Evolutionary conservation across 2,113 vertebrate genomes (phyloP), one percentile per base, ranked within the genome.

Genomic region (Monarcha castaneiventris): DNA sequence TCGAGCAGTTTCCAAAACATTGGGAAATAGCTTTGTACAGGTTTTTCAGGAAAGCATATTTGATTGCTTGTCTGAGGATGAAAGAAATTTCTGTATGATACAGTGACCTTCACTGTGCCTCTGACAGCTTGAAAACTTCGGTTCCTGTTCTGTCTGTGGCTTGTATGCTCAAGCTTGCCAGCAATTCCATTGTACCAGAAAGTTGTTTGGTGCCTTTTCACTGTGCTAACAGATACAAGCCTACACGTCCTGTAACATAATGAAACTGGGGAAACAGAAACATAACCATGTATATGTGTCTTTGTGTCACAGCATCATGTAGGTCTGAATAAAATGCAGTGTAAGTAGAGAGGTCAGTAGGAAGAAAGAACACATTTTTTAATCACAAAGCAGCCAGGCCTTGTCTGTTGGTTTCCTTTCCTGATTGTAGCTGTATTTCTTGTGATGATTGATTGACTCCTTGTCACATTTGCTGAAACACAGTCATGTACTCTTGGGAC

Each of bases 151-250:
- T 80, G 49, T 37, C 15, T 13, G 10, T 61, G 55, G 64, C 46
- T 81, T 83, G 21, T 76, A 27, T 79, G 74, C 55, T 85, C 87
- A 62, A 84, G 46, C 66, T 89, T 75, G 44, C 54, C 46, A 23
- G 79, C 51, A 59, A 6, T 79, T 83, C 71, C 4, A 0, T 69
- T 72, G 46, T 19, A 77, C 13, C 66, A 85, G 44, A 27, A 89
- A 84, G 52, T 26, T 85, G 25, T 54, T 77, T 71, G 49, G 77
- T 93, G 85, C 93, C 94, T 94, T 87, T 90, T 82, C 55, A 35
- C 69, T 83, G 44, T 54, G 61, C 74, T 92, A 76, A 62, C 8
- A 56, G 59, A 49, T 46, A 49, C 1, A 51, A 95, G 49, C 90
- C 86, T 96, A 62, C 54, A 66, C 1, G 5, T 77, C 69, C 69